Evolutionary conservation across 2,888 invertebrate species (phyloP), one percentile per base, ranked within the genome.

Genomic region (Cheilosia impressa): DNA sequence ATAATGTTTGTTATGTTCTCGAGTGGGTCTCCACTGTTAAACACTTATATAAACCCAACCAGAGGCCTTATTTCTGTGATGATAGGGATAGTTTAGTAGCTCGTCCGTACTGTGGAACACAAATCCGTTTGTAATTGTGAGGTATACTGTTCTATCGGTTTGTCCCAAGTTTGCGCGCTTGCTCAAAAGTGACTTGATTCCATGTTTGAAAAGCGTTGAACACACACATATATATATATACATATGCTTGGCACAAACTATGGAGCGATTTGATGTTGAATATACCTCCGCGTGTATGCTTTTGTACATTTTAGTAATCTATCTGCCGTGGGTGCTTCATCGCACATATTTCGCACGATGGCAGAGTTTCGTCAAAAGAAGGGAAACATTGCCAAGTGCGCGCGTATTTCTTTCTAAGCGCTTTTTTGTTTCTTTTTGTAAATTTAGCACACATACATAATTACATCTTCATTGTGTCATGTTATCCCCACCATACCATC

Each of bases 401-500:
- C 4, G 53, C 62, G 45, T 57, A 34, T 63, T 62, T 17, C 27
- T 31, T 6, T 43, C 41, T 41, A n/a, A 27, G 27, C 27, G 27
- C 27, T 27, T 13, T 22, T 69, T 19, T 22, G 60, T 50, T 66
- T 68, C 34, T 57, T 77, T 77, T 57, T 71, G 45, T 62, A 15
- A 66, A 65, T 62, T 82, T 52, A 75, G 81, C 83, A 88, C 85
- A 85, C 85, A 85, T 85, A 87, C 87, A 73, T 84, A 88, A 87
- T 88, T 85, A 87, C 87, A 87, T 87, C 87, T 81, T 88, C 81
- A 79, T 87, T 87, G 85, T 87, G 87, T 87, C 73, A 88, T 88
- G 88, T 90, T 92, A 92, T 92, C 92, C 92, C 92, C 92, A 92
- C 94, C 95, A 95, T 96, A 90, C 91, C 95, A 92, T 91, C 90